Evolutionary conservation across 2,888 invertebrate species (phyloP).

Genomic region (Ormia ochracea): DNA sequence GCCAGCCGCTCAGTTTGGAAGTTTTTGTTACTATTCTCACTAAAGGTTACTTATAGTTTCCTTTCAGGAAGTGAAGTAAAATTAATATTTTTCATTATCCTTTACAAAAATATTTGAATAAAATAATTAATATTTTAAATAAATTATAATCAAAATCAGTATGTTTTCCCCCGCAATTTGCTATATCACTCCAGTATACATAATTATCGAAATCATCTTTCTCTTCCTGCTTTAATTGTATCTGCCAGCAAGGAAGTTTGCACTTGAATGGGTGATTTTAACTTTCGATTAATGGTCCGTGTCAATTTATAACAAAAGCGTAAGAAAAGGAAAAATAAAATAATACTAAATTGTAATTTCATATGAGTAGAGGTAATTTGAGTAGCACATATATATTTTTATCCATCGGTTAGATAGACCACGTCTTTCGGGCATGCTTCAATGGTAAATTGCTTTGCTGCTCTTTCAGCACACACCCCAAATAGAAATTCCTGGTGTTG

Average conservation of each 20-base stretch:
- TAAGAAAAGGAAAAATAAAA: not conserved
- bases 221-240: not conserved
- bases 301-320: not conserved
- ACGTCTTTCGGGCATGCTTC: constrained; percentile 32
- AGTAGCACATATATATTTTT: not conserved
- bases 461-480: constrained; percentile 20
- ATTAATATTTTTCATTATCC: too few species aligned
- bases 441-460: constrained; percentile 28
- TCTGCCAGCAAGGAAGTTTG: not conserved
- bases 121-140: too few species aligned
- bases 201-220: constrained; percentile 6
- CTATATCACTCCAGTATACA: not conserved
- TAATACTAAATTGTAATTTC: constrained; percentile 21
- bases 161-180: not conserved
- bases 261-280: constrained; percentile 22
- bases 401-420: constrained; percentile 36
- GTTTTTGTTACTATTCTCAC: too few species aligned
- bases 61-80: too few species aligned
- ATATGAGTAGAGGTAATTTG: constrained; percentile 39
- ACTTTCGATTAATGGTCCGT: constrained; percentile 23
- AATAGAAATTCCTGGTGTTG: constrained; percentile 19
- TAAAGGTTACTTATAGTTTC: too few species aligned
- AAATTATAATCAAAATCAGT: constrained; percentile 9
- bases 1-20: too few species aligned
- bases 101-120: too few species aligned